Percentiles rank a stretch among this genome's conserved stretches.
Evolutionary conservation across 2,113 vertebrate species (phyloP).

Genomic region (Eidolon helvum): DNA sequence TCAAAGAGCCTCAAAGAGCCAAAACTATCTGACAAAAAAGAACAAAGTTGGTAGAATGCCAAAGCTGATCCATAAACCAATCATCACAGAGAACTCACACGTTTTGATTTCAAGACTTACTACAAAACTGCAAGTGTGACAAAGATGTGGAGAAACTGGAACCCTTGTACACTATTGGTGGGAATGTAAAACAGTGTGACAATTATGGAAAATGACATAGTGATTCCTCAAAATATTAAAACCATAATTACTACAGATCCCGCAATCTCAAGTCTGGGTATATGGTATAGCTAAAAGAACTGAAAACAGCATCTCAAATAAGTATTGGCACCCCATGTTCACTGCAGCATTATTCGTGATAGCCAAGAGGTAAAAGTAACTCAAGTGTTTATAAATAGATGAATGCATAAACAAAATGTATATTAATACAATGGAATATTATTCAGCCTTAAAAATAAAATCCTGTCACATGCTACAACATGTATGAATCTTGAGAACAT

Average conservation of each 20-base stretch:
- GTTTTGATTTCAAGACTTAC: not conserved
- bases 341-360: not conserved
- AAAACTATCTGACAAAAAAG: slow-evolving; percentile 18
- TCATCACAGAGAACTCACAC: not conserved
- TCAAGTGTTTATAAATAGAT: not conserved
- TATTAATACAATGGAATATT: not conserved
- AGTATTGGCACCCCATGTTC: not conserved
- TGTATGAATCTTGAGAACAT: not conserved
- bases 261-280: not conserved
- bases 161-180: not conserved
- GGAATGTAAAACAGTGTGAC: not conserved
- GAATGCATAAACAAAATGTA: not conserved
- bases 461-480: not conserved
- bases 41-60: not conserved
- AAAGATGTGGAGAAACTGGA: not conserved
- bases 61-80: not conserved
- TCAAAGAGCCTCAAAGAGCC: not conserved
- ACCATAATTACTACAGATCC: not conserved
- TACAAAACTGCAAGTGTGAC: not conserved
- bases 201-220: not conserved
- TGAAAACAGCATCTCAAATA: not conserved
- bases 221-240: not conserved
- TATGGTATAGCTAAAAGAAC: not conserved
- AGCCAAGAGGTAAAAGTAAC: not conserved
- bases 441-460: not conserved